Conservation (phyloP, 92 coral and sea anemone genomes). For the Parazoanthus atlanticus region DNA sequence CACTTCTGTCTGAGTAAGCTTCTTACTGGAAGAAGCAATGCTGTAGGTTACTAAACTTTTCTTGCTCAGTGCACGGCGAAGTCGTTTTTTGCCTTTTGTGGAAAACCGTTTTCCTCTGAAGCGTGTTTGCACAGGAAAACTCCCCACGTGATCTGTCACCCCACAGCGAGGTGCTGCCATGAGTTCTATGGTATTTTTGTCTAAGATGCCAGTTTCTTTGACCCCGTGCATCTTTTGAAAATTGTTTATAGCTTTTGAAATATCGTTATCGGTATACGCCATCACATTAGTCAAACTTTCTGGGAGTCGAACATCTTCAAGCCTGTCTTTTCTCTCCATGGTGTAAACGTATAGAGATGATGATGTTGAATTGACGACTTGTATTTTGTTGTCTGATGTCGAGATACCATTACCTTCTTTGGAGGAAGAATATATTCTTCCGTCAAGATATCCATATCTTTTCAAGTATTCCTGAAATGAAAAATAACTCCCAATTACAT, state of each 20-base stretch:
- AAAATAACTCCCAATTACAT: not conserved
- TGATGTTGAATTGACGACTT: not conserved
- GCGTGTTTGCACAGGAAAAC: not conserved
- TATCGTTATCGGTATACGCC: not conserved
- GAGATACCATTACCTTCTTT: not conserved
- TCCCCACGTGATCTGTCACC: not conserved
- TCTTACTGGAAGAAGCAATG: slow-evolving; percentile 2
- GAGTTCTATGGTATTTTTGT: not conserved
- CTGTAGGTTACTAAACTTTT: not conserved
- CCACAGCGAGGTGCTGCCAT: not conserved
- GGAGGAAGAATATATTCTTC: not conserved
- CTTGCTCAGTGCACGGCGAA: too few relatives aligned
- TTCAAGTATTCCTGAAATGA: not conserved
- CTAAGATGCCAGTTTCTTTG: not conserved
- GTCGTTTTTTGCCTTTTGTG: not conserved
- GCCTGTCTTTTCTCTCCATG: not conserved
- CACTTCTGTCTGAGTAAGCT: slow-evolving; percentile 28
- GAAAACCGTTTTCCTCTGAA: not conserved
- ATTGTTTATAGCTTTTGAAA: not conserved
- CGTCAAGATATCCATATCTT: not conserved
- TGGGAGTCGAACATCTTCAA: not conserved
- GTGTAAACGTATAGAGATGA: too few relatives aligned
- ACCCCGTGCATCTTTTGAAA: not conserved
- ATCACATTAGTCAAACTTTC: too few relatives aligned
- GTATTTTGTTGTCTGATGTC: not conserved